A percentile compares a stretch with the other conserved stretches of the same genome.
phyloP scores from a whole-genome alignment of 2,888 invertebrate species.

The Caenorhabditis sulstoni region DNA sequence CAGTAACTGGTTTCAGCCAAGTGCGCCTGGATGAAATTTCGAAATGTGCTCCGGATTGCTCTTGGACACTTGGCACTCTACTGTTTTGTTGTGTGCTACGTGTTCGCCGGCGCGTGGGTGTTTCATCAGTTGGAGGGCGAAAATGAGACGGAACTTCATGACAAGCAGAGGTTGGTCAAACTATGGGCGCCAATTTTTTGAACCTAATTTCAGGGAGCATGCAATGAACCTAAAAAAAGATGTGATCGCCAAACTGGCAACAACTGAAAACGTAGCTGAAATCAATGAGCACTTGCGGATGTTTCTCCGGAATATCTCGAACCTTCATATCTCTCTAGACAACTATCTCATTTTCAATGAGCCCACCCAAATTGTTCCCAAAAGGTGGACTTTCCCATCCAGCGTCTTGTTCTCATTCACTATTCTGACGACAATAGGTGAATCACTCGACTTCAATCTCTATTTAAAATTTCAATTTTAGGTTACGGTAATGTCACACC shows the following conservation, averaged over 20 bases:
- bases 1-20: conserved; percentile 46
- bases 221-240: conserved; percentile 63
- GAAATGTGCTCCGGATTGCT: conserved; percentile 73
- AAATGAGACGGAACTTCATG: conserved; percentile 70
- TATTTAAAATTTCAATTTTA: conserved; percentile 15
- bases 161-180: conserved; percentile 61
- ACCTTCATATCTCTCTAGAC: conserved; percentile 73
- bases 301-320: conserved; percentile 74
- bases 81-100: conserved; percentile 75
- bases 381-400: conserved; percentile 77
- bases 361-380: conserved; percentile 67
- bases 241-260: conserved; percentile 65
- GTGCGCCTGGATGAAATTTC: conserved; percentile 67
- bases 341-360: conserved; percentile 75
- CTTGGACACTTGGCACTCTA: conserved; percentile 75
- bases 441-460: neutral
- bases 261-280: conserved; percentile 68
- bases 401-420: conserved; percentile 78
- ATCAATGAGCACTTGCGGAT: conserved; percentile 68
- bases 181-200: neutral
- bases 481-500: conserved; percentile 79
- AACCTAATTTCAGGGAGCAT: conserved; percentile 37
- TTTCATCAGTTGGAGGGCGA: conserved; percentile 77
- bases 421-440: conserved; percentile 78
- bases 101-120: conserved; percentile 74